phyloP scores from a whole-genome alignment of 2,113 vertebrate species.

The Ardeotis arabs region DNA sequence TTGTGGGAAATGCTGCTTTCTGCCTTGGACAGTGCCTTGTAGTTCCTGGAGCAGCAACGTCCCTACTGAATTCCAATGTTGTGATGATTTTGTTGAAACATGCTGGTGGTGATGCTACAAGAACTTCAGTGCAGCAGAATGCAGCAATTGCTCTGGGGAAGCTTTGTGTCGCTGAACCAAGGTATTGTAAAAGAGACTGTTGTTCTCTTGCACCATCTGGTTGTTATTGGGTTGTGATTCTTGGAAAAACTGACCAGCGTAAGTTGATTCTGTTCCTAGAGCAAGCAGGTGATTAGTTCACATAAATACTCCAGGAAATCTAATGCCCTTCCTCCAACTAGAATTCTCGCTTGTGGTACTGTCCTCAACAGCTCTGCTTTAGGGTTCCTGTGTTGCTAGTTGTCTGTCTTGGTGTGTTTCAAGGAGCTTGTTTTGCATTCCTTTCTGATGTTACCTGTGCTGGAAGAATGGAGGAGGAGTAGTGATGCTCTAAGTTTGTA shows the following conservation, averaged over 20 bases:
- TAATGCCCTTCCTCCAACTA: neutral
- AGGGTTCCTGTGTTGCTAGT: neutral
- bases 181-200: slow-evolving; percentile 60
- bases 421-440: neutral
- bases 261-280: accelerated
- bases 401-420: neutral
- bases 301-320: neutral
- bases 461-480: neutral
- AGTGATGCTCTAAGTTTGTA: neutral
- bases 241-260: neutral
- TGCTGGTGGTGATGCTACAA: slow-evolving; percentile 65
- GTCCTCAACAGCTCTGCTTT: neutral
- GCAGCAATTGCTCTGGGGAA: slow-evolving; percentile 87
- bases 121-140: slow-evolving; percentile 78
- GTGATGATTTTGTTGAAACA: slow-evolving; percentile 79
- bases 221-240: neutral
- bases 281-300: neutral
- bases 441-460: neutral
- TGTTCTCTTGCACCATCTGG: neutral
- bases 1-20: slow-evolving; percentile 85
- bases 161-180: slow-evolving; percentile 85
- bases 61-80: slow-evolving; percentile 79
- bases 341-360: neutral
- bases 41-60: slow-evolving; percentile 67
- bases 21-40: slow-evolving; percentile 87